Evolutionary conservation across 2,888 invertebrate species (phyloP).

Genomic region (Sphaeridia pumilis): DNA sequence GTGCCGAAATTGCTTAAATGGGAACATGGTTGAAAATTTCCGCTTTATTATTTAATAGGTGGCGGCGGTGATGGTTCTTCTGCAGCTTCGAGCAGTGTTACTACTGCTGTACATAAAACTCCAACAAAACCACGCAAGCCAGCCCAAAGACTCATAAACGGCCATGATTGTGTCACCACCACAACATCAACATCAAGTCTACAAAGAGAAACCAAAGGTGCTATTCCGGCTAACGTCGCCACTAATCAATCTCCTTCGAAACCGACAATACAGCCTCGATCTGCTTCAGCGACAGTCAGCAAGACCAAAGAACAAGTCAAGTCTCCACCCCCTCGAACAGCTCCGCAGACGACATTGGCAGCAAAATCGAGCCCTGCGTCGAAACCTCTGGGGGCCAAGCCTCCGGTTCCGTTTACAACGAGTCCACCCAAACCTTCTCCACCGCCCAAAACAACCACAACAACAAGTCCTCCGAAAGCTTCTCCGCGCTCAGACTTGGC

Average conservation of each 20-base stretch:
- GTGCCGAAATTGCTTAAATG: too few relatives aligned
- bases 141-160: constrained; percentile 7
- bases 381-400: too few relatives aligned
- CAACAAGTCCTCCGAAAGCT: too few relatives aligned
- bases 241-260: constrained; percentile 2
- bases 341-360: constrained; percentile 3
- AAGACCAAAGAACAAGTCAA: constrained; percentile 7
- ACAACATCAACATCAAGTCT: constrained; percentile 1
- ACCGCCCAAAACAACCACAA: too few relatives aligned
- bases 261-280: constrained; percentile 6
- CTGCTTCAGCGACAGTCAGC: constrained; percentile 5
- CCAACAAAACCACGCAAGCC: constrained; percentile 3
- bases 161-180: constrained; percentile 10
- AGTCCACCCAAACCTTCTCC: too few relatives aligned
- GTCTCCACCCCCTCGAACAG: constrained; percentile 4
- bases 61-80: not conserved
- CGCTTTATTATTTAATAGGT: too few relatives aligned
- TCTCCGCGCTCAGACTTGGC: too few relatives aligned
- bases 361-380: not conserved
- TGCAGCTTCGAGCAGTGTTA: not conserved
- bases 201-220: not conserved
- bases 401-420: too few relatives aligned
- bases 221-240: not conserved
- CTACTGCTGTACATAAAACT: constrained; percentile 2
- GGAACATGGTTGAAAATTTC: too few relatives aligned